A percentile compares a stretch with the other conserved stretches of the same genome.
phyloP scores from a whole-genome alignment of 1,140 invertebrate species.

The Drosophila azteca region DNA sequence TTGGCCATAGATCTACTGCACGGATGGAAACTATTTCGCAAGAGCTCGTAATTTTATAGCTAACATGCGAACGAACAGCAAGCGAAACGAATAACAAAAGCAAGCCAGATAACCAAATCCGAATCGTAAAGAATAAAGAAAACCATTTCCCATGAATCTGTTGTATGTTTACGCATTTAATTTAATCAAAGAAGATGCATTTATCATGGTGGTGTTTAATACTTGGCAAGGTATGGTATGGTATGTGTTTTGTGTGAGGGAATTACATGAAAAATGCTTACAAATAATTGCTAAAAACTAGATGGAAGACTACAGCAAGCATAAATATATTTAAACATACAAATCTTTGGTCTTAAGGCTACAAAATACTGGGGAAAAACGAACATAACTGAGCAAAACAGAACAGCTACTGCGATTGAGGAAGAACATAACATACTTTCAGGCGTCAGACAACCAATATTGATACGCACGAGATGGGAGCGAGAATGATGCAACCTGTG shows the following conservation, averaged over 20 bases:
- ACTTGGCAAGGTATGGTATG: conserved; percentile 20
- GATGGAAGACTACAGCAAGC: conserved; percentile 30
- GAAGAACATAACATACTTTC: background rate
- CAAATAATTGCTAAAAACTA: conserved; percentile 8
- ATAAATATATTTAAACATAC: conserved; percentile 19
- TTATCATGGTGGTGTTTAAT: conserved; percentile 17
- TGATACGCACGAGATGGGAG: too few relatives aligned
- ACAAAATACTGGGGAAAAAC: conserved; percentile 11
- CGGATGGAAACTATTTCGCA: conserved; percentile 30
- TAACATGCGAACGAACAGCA: conserved; percentile 25
- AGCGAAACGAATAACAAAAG: conserved; percentile 30
- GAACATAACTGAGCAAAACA: background rate
- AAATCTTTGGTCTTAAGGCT: conserved; percentile 32
- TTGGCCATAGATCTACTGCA: conserved; percentile 2
- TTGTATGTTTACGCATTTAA: conserved; percentile 41
- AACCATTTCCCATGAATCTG: conserved; percentile 41
- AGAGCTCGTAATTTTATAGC: conserved; percentile 26
- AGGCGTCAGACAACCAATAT: background rate
- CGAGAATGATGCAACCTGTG: too few relatives aligned
- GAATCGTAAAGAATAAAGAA: conserved; percentile 34
- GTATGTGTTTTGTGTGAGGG: conserved; percentile 2
- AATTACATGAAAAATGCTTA: conserved; percentile 30
- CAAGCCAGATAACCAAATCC: conserved; percentile 31
- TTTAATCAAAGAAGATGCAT: conserved; percentile 22
- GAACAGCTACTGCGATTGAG: conserved; percentile 5